phyloP scores from a whole-genome alignment of 2,113 vertebrate genomes.

The Crotalus horridus region DNA sequence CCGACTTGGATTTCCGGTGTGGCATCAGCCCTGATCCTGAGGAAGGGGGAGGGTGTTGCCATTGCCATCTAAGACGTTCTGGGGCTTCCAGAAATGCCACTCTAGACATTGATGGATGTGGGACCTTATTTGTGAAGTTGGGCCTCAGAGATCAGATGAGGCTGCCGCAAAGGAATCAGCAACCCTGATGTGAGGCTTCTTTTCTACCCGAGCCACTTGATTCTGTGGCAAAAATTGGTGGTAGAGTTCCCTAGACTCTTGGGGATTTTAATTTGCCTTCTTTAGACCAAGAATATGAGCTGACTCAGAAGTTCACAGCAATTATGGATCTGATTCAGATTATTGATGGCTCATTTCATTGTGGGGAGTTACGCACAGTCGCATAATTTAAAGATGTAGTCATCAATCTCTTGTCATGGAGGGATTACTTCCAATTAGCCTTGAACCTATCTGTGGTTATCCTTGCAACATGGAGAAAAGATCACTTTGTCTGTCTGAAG shows the following conservation, averaged over 20 bases:
- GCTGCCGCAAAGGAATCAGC: background rate
- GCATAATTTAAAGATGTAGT: background rate
- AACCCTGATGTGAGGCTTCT: background rate
- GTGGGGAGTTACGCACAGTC: background rate
- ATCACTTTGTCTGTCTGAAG: background rate
- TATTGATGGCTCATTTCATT: background rate
- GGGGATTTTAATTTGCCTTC: background rate
- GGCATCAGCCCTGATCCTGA: background rate
- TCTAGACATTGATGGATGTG: background rate
- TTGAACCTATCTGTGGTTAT: background rate
- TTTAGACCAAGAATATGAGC: background rate
- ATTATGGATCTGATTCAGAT: background rate
- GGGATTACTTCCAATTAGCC: background rate
- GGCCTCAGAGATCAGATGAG: background rate
- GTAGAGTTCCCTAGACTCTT: background rate
- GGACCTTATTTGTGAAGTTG: background rate
- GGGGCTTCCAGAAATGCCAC: background rate
- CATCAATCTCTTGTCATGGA: background rate
- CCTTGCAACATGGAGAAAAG: background rate
- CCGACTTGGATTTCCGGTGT: background rate
- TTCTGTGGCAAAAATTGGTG: background rate
- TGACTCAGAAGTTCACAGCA: background rate
- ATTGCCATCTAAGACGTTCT: background rate
- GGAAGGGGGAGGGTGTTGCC: background rate
- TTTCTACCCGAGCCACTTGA: background rate